Evolutionary conservation across 1,140 invertebrate species (phyloP).

Genomic region (Macrotrachela quadricornifera): DNA sequence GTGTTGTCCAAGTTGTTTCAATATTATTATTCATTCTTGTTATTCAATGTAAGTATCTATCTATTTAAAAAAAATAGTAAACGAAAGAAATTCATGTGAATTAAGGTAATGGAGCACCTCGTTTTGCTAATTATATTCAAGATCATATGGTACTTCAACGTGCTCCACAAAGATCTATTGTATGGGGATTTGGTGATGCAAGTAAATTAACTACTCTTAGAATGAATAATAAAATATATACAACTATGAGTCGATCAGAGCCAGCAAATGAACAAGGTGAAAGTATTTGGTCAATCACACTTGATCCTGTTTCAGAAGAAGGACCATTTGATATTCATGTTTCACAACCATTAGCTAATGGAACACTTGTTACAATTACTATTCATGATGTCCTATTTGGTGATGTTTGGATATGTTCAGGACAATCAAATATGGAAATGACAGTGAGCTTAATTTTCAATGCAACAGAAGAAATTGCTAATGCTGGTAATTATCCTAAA

Average conservation of each 20-base stretch:
- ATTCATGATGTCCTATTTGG: slow-evolving; percentile 21
- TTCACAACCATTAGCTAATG: background rate
- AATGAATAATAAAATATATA: background rate
- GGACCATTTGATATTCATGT: background rate
- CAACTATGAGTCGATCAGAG: background rate
- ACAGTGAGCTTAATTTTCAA: background rate
- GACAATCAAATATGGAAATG: slow-evolving; percentile 25
- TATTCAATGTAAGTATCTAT: no score
- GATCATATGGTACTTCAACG: background rate
- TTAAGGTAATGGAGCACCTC: no score
- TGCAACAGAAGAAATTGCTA: background rate
- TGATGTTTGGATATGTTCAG: slow-evolving; percentile 24
- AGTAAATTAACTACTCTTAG: background rate
- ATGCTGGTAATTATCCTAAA: background rate
- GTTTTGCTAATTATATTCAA: no score
- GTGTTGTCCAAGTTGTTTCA: no score
- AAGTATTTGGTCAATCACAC: background rate
- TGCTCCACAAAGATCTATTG: background rate
- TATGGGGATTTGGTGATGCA: background rate
- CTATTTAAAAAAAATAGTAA: no score
- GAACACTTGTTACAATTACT: background rate
- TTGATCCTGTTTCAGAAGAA: background rate
- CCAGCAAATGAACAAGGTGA: no score
- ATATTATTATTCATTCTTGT: no score
- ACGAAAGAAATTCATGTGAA: no score